Percentiles rank a stretch among this genome's conserved stretches.
Conservation (phyloP, 2,888 invertebrate genomes). For the Parascotia fuliginaria region DNA sequence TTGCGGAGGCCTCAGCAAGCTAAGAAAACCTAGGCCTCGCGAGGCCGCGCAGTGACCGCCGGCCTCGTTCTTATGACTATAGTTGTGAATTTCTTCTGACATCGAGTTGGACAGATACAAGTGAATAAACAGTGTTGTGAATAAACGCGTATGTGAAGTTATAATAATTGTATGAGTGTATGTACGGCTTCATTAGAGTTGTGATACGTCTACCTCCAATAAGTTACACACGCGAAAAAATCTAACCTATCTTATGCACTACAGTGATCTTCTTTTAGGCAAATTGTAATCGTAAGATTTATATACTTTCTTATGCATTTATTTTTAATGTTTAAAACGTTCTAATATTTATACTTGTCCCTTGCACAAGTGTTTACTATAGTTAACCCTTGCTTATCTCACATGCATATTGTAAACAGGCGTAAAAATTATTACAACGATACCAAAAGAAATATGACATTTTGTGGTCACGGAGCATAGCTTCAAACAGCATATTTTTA, state of each 20-base stretch:
- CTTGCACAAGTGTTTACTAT: too few species aligned
- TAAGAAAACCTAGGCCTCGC: conserved; percentile 81
- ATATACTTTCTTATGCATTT: neutral
- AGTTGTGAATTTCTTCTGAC: conserved; percentile 53
- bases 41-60: conserved; percentile 73
- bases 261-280: neutral
- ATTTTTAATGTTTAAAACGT: too few species aligned
- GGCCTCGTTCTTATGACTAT: conserved; percentile 63
- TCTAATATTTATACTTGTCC: too few species aligned
- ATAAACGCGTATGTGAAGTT: neutral
- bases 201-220: neutral
- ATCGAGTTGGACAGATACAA: conserved; percentile 12
- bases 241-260: neutral
- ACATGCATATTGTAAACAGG: too few species aligned
- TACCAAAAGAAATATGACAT: too few species aligned
- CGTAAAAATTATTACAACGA: too few species aligned
- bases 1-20: conserved; percentile 65
- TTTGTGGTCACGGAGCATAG: too few species aligned
- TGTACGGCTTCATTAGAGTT: neutral
- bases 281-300: neutral
- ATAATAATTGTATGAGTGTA: neutral
- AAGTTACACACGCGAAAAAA: neutral
- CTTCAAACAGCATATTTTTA: too few species aligned
- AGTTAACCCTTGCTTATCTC: too few species aligned
- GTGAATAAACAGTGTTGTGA: conserved; percentile 10